Conservation (phyloP, 2,113 vertebrate species). For the Lanius collurio region DNA sequence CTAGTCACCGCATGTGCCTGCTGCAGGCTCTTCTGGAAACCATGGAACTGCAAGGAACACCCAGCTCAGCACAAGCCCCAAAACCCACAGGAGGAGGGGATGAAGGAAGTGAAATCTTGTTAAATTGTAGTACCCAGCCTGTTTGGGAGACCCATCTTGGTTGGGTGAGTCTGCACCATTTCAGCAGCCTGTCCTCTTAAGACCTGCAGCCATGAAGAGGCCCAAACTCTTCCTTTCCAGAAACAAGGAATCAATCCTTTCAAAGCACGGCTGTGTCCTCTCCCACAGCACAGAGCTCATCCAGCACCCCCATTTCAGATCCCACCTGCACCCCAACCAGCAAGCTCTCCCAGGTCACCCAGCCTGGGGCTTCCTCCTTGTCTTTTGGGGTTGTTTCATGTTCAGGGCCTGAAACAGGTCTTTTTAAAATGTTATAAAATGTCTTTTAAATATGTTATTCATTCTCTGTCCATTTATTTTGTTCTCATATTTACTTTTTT, state of each 20-base stretch:
- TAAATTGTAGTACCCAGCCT: not conserved
- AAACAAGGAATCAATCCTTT: not conserved
- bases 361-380: not conserved
- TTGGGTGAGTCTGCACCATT: not conserved
- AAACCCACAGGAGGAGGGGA: not conserved
- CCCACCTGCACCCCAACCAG: not conserved
- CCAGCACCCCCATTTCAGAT: not conserved
- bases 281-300: not conserved
- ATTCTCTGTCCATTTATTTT: not conserved
- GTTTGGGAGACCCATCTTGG: fast-evolving
- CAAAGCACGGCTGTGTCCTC: not conserved
- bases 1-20: not conserved
- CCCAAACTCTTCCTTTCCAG: not conserved
- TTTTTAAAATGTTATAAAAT: not conserved
- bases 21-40: not conserved
- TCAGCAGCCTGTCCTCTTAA: not conserved
- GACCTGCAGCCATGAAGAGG: not conserved
- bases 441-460: not conserved
- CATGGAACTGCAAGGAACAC: not conserved
- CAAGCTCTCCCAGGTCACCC: not conserved
- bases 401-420: not conserved
- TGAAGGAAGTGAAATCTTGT: not conserved
- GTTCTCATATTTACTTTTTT: not conserved
- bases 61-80: not conserved
- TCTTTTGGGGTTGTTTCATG: not conserved